Percentiles rank a stretch among this genome's conserved stretches.
phyloP scores from a whole-genome alignment of 2,113 vertebrate species.

The Piliocolobus tephrosceles region DNA sequence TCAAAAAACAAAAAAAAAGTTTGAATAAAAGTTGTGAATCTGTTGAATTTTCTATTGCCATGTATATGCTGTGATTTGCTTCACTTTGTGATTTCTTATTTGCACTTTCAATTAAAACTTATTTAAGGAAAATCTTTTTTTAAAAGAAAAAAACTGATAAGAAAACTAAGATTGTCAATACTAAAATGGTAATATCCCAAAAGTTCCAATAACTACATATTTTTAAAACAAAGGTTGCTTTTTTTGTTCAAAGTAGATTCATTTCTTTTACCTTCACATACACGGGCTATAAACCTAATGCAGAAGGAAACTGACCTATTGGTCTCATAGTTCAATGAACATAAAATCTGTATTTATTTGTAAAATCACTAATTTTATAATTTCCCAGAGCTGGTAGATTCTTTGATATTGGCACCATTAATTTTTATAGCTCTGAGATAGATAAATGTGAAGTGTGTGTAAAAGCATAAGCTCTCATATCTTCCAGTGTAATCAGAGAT shows the following conservation, averaged over 20 bases:
- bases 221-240: conserved; percentile 40
- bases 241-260: conserved; percentile 43
- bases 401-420: conserved; percentile 41
- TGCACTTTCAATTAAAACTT: not conserved
- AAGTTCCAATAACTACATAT: not conserved
- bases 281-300: conserved; percentile 25
- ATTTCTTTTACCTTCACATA: not conserved
- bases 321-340: conserved; percentile 60
- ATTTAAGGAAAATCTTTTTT: not conserved
- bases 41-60: not conserved
- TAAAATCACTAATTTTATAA: conserved; percentile 57
- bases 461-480: not conserved
- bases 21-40: not conserved
- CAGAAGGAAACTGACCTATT: conserved; percentile 58
- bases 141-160: not conserved
- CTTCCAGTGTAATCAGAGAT: not conserved
- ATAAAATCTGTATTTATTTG: conserved; percentile 27
- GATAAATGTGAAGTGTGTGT: not conserved
- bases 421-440: conserved; percentile 60
- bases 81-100: too few species aligned
- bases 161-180: not conserved
- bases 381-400: conserved; percentile 57
- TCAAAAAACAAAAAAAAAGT: not conserved
- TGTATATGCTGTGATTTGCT: not conserved
- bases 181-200: not conserved